Evolutionary conservation across 1,140 invertebrate genomes (phyloP).

Genomic region (Aphelenchoides avenae): DNA sequence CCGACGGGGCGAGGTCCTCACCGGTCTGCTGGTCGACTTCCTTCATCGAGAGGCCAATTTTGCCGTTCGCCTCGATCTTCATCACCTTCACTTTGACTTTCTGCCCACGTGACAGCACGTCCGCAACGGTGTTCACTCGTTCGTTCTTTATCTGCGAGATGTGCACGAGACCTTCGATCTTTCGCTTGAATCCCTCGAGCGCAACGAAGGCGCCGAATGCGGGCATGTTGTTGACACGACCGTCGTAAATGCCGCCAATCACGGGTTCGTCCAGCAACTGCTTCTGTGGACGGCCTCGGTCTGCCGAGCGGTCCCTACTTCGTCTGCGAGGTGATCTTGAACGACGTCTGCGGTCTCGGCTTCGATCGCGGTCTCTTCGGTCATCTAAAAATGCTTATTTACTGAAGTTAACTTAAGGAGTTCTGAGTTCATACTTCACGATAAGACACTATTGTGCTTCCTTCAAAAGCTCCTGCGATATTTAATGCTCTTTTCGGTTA

Average conservation of each 20-base stretch:
- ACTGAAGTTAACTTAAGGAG: too few relatives aligned
- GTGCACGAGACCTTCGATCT: conserved; percentile 92
- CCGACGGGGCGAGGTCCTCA: conserved; percentile 83
- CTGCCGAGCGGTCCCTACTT: not conserved
- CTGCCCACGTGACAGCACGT: conserved; percentile 84
- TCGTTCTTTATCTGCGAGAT: conserved; percentile 89
- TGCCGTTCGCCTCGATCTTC: conserved; percentile 69
- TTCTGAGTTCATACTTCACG: too few relatives aligned
- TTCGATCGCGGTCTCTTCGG: not conserved
- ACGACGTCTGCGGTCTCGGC: not conserved
- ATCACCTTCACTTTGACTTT: conserved; percentile 78
- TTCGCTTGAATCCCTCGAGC: conserved; percentile 76
- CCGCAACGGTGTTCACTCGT: conserved; percentile 84
- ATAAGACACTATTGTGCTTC: too few relatives aligned
- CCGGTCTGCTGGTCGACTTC: conserved; percentile 93
- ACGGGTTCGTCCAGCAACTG: conserved; percentile 62
- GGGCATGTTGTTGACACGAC: conserved; percentile 89
- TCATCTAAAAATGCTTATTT: too few relatives aligned
- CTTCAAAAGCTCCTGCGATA: too few relatives aligned
- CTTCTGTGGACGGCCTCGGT: conserved; percentile 30
- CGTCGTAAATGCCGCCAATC: conserved; percentile 75
- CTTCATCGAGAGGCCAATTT: conserved; percentile 91
- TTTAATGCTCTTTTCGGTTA: too few relatives aligned
- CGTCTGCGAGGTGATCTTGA: conserved; percentile 3
- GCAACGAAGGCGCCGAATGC: conserved; percentile 97